Evolutionary conservation across 2,888 invertebrate genomes (phyloP).

Genomic region (Idaea biselata): DNA sequence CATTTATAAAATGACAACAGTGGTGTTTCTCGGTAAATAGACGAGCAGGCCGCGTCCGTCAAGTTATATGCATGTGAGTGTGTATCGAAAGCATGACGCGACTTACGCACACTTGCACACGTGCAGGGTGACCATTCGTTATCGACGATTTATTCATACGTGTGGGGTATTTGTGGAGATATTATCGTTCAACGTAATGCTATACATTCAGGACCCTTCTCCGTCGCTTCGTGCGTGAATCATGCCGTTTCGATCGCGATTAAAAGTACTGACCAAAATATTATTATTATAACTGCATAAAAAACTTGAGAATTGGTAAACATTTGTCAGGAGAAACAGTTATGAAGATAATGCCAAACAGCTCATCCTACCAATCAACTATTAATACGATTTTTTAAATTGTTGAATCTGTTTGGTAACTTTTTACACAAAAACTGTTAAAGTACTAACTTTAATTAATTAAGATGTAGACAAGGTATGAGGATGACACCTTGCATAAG

Average conservation of each 20-base stretch:
- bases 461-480: too few relatives aligned
- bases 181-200: not conserved
- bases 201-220: not conserved
- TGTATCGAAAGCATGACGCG: constrained; percentile 7
- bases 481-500: not conserved
- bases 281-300: constrained; percentile 7
- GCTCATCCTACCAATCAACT: too few relatives aligned
- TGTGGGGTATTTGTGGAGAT: constrained; percentile 5
- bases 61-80: constrained; percentile 27
- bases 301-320: not conserved
- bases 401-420: too few relatives aligned
- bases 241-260: constrained; percentile 49
- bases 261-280: constrained; percentile 3
- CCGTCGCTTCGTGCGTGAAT: constrained; percentile 10
- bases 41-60: constrained; percentile 60
- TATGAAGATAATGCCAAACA: too few relatives aligned
- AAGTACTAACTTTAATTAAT: too few relatives aligned
- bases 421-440: too few relatives aligned
- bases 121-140: constrained; percentile 20
- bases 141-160: constrained; percentile 9
- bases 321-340: not conserved
- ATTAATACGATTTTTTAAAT: too few relatives aligned
- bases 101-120: constrained; percentile 33
- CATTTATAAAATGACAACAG: constrained; percentile 36
- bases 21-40: constrained; percentile 41